Conservation (phyloP, 2,113 vertebrate genomes). For the Himantopus leucocephalus region DNA sequence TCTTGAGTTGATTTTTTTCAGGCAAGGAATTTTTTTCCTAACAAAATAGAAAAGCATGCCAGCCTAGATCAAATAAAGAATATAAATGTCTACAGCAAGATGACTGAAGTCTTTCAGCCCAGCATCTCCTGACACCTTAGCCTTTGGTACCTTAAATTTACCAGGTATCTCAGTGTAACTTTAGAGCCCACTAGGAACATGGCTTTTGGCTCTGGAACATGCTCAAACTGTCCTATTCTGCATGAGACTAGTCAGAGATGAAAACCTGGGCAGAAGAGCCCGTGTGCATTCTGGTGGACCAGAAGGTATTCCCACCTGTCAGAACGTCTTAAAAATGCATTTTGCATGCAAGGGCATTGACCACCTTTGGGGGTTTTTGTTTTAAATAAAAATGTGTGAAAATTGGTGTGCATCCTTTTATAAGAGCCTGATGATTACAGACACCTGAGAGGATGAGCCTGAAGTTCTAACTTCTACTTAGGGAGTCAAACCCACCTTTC, state of each 20-base stretch:
- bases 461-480: background rate
- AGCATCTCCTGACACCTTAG: background rate
- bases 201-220: background rate
- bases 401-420: background rate
- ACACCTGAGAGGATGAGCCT: background rate
- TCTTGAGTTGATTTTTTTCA: background rate
- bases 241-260: background rate
- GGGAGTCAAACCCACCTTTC: background rate
- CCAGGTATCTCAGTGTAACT: background rate
- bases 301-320: background rate
- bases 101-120: background rate
- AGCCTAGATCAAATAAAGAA: background rate
- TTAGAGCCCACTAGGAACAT: background rate
- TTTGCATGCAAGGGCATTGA: background rate
- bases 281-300: background rate
- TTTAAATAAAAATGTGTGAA: background rate
- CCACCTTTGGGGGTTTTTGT: fast-evolving
- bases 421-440: background rate
- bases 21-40: background rate
- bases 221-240: background rate
- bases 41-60: background rate
- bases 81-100: background rate
- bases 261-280: background rate
- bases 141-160: background rate
- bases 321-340: background rate